Evolutionary conservation across 1,140 invertebrate species (phyloP).

Genomic region (Diorhabda sublineata): DNA sequence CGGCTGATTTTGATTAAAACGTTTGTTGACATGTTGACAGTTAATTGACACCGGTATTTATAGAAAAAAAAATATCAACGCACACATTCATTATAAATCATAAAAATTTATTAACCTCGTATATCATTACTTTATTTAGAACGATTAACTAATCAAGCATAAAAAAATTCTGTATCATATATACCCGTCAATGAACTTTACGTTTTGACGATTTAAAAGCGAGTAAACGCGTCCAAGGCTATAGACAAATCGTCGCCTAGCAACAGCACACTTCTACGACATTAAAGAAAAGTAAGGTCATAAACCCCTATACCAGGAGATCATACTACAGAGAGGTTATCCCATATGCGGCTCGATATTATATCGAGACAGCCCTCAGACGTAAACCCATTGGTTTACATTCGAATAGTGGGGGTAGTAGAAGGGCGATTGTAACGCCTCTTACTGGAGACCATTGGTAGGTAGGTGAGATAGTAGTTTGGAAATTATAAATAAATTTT

Average conservation of each 20-base stretch:
- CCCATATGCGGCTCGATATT: no score
- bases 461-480: not conserved
- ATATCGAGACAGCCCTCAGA: no score
- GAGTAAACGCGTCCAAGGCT: slow-evolving; percentile 14
- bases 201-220: not conserved
- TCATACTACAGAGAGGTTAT: not conserved
- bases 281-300: slow-evolving; percentile 15
- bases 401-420: not conserved
- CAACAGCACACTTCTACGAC: slow-evolving; percentile 13
- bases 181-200: not conserved
- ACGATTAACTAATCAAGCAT: no score
- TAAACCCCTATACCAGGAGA: slow-evolving; percentile 15
- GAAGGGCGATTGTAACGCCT: slow-evolving; percentile 2
- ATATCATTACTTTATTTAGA: no score
- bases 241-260: slow-evolving; percentile 13
- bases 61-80: no score
- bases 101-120: no score
- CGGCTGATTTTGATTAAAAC: no score
- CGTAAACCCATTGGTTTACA: not conserved
- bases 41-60: no score
- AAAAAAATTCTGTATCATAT: no score
- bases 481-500: no score
- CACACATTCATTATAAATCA: no score
- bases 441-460: not conserved
- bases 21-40: no score